Conservation (phyloP, 2,888 invertebrate genomes). For the Parnassius apollo region DNA sequence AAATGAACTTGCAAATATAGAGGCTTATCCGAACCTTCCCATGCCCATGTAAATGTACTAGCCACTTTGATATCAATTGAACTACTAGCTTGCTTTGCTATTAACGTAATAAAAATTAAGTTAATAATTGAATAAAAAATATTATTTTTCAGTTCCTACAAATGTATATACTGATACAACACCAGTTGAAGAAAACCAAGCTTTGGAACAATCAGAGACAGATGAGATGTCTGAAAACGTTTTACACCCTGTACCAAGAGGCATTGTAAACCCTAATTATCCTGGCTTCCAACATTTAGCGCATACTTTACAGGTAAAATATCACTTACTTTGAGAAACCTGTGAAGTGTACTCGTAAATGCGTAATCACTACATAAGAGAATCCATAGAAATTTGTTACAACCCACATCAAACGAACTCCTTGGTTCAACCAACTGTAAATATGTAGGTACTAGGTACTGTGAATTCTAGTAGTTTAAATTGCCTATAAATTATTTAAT, state of each 20-base stretch:
- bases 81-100: too few species aligned
- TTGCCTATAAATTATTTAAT: too few species aligned
- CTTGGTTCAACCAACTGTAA: not conserved
- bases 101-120: too few species aligned
- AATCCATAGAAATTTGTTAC: conserved; percentile 40
- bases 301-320: conserved; percentile 82
- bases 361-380: conserved; percentile 39
- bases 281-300: conserved; percentile 92
- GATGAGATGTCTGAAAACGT: conserved; percentile 76
- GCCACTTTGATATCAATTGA: too few species aligned
- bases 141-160: conserved; percentile 1
- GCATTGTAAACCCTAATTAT: conserved; percentile 92
- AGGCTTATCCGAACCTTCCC: too few species aligned
- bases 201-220: conserved; percentile 80
- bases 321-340: conserved; percentile 42
- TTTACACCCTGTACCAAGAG: conserved; percentile 77
- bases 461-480: too few species aligned
- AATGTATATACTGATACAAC: conserved; percentile 49
- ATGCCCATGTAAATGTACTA: too few species aligned
- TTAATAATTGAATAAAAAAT: too few species aligned
- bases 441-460: not conserved
- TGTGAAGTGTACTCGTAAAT: conserved; percentile 38
- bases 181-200: conserved; percentile 76
- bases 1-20: too few species aligned
- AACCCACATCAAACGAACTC: conserved; percentile 3